Evolutionary conservation across 2,113 vertebrate species (phyloP).

Genomic region (Chaetorhynchus papuensis): DNA sequence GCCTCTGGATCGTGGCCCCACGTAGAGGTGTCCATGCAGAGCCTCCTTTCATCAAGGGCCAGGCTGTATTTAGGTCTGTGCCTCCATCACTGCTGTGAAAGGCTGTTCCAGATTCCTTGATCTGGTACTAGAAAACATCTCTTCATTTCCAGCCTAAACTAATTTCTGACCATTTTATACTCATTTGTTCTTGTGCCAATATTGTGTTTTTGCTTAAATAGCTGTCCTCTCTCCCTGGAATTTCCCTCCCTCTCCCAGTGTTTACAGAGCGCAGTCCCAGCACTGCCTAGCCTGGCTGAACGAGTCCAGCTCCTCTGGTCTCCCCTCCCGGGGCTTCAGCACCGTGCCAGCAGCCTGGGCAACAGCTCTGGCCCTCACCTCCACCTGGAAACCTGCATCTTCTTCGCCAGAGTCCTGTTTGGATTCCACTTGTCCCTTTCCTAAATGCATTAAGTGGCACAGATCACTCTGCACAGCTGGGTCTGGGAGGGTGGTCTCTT

Average conservation of each 20-base stretch:
- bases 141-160: slow-evolving; percentile 49
- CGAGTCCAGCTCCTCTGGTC: background rate
- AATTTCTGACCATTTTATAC: slow-evolving; percentile 41
- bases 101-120: slow-evolving; percentile 21
- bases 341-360: background rate
- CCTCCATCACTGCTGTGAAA: background rate
- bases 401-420: background rate
- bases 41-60: background rate
- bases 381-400: background rate
- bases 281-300: background rate
- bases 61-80: slow-evolving; percentile 20
- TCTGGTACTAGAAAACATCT: slow-evolving; percentile 13
- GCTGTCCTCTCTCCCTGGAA: slow-evolving; percentile 18
- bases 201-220: slow-evolving; percentile 43
- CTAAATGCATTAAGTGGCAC: background rate
- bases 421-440: background rate
- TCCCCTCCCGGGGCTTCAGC: background rate
- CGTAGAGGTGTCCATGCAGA: background rate
- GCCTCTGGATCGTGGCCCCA: background rate
- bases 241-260: slow-evolving; percentile 12
- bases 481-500: background rate
- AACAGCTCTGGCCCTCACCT: background rate
- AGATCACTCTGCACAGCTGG: background rate
- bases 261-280: slow-evolving; percentile 19
- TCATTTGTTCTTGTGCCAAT: slow-evolving; percentile 54